Evolutionary conservation across 1,140 invertebrate species (phyloP).

Genomic region (Rhynchophorus ferrugineus): DNA sequence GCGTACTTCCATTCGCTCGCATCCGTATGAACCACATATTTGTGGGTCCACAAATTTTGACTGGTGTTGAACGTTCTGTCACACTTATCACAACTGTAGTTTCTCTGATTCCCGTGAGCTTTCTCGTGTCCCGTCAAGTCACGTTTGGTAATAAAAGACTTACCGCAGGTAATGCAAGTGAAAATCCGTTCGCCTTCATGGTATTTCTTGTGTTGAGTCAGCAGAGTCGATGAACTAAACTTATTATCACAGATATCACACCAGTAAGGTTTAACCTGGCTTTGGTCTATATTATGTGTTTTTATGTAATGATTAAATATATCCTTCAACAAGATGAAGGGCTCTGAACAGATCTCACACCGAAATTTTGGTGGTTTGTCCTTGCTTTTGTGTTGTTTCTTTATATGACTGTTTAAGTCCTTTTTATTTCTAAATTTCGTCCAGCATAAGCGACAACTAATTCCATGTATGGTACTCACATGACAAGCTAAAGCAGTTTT

Average conservation of each 20-base stretch:
- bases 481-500: not conserved
- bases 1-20: slow-evolving; percentile 30
- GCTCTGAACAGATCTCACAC: slow-evolving; percentile 26
- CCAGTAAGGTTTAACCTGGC: slow-evolving; percentile 26
- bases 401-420: slow-evolving; percentile 10
- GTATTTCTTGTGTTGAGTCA: slow-evolving; percentile 30
- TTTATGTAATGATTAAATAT: slow-evolving; percentile 25
- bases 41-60: slow-evolving; percentile 28
- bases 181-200: slow-evolving; percentile 29
- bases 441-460: too few species aligned
- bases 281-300: slow-evolving; percentile 23
- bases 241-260: slow-evolving; percentile 25
- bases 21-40: slow-evolving; percentile 31
- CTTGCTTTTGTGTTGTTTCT: slow-evolving; percentile 10
- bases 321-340: slow-evolving; percentile 19
- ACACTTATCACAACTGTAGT: slow-evolving; percentile 61
- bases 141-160: slow-evolving; percentile 50
- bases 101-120: slow-evolving; percentile 59
- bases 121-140: slow-evolving; percentile 46
- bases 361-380: slow-evolving; percentile 17
- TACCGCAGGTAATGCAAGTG: slow-evolving; percentile 48
- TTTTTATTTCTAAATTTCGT: slow-evolving; percentile 7
- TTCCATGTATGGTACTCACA: too few species aligned
- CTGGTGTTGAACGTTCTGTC: slow-evolving; percentile 47
- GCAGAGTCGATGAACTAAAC: slow-evolving; percentile 24